Base-by-base conservation (phyloP, 1,140 invertebrate species). In the Lordiphosa collinella region DNA sequence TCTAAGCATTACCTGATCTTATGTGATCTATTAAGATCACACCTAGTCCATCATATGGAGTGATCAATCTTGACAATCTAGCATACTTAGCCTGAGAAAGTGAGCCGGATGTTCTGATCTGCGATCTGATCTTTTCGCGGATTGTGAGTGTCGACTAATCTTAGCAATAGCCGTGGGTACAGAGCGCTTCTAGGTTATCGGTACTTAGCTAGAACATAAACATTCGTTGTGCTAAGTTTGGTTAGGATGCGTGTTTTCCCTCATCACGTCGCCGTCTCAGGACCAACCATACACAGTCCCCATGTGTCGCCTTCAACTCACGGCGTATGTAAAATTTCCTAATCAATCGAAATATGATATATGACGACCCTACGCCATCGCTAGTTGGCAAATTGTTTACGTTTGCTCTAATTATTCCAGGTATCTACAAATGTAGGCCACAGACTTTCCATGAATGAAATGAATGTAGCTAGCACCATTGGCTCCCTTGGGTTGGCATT, bases 281-380 rank as follows among this genome's bases (percentile, higher is more conserved):
- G 36, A 4, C 32, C 32, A 25, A 12, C 40, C 25, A n/a, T 63
- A 55, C 34, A 44, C 54, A 41, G 35, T 47, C 52, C 49, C 55
- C 60, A 55, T 61, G 50, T 62, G 53, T 43, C 12, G 22, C 22
- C n/a, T n/a, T 13, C 3, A 18, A 25, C 31, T 34, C 38, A 52
- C 36, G 29, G 18, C 29, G 16, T 29, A 29, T 38, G 48, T 53
- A 40, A 58, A 72, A 68, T 71, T 80, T 55, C 66, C 78, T 64
- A 69, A 76, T 84, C 72, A 82, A 80, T 80, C 52, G 53, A 61
- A 68, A 38, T 64, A 59, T 71, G 66, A 66, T n/a, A 76, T 71
- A 63, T 76, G 51, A 63, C 44, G 57, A 47, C 57, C 56, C 34
- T 32, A 51, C 47, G 65, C 70, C 67, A 82, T 80, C 71, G 53